Evolutionary conservation across 2,113 vertebrate genomes (phyloP).

Genomic region (Oryzias woworae): DNA sequence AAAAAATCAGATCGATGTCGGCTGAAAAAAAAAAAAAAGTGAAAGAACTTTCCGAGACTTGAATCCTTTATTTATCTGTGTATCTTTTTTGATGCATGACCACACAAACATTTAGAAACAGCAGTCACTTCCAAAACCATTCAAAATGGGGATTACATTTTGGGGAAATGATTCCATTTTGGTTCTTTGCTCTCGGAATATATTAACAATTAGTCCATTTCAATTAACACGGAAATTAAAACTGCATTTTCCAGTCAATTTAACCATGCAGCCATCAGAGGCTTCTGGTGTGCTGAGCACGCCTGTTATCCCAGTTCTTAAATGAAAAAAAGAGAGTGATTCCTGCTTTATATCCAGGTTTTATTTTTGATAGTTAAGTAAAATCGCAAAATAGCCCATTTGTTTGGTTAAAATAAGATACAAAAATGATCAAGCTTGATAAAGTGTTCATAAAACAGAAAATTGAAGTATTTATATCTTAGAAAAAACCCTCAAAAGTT

Average conservation of each 20-base stretch:
- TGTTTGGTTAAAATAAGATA: neutral
- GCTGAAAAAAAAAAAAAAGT: slow-evolving; percentile 24
- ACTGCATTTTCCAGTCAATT: slow-evolving; percentile 98
- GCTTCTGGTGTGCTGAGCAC: slow-evolving; percentile 84
- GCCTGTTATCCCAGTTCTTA: slow-evolving; percentile 77
- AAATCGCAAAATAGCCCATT: neutral
- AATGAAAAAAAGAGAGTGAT: slow-evolving; percentile 38
- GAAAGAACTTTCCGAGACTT: slow-evolving; percentile 36
- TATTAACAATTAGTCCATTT: slow-evolving; percentile 95
- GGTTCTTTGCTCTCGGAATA: slow-evolving; percentile 75
- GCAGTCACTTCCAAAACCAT: slow-evolving; percentile 43
- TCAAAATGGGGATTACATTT: slow-evolving; percentile 68
- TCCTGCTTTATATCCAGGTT: slow-evolving; percentile 33
- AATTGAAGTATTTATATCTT: neutral
- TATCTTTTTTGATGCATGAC: slow-evolving; percentile 41
- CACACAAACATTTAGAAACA: slow-evolving; percentile 39
- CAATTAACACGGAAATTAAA: slow-evolving; percentile 98
- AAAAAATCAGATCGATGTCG: slow-evolving; percentile 30
- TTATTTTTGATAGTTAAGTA: slow-evolving; percentile 27
- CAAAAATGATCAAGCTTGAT: neutral
- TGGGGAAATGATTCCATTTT: slow-evolving; percentile 70
- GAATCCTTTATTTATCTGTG: slow-evolving; percentile 42
- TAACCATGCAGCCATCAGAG: slow-evolving; percentile 91
- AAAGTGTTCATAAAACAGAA: neutral
- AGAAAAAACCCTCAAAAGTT: neutral